Conservation (phyloP, 2,888 invertebrate species). For the Maniola hyperantus region DNA sequence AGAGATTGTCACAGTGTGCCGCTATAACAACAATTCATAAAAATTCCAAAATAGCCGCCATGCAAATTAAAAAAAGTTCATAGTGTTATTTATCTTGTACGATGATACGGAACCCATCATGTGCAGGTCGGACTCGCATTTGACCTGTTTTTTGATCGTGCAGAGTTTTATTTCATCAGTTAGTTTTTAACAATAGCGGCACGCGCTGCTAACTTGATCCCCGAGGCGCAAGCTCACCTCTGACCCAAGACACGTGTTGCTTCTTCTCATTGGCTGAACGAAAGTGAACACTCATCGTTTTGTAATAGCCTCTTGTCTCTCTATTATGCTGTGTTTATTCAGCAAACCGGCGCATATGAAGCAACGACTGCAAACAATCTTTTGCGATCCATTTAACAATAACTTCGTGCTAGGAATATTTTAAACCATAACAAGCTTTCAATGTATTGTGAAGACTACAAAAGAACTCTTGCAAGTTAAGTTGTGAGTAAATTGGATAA, state of each 20-base stretch:
- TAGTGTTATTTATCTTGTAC: no score
- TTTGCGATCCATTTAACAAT: slow-evolving; percentile 29
- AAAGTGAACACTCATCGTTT: slow-evolving; percentile 66
- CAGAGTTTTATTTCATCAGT: slow-evolving; percentile 50
- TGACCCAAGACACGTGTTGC: slow-evolving; percentile 74
- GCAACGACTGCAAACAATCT: slow-evolving; percentile 25
- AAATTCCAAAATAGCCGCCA: no score
- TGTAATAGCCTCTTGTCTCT: slow-evolving; percentile 53
- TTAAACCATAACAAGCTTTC: slow-evolving; percentile 10
- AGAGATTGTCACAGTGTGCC: no score
- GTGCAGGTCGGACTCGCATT: no score
- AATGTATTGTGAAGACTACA: slow-evolving; percentile 12
- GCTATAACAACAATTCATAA: no score
- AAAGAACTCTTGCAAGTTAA: background rate
- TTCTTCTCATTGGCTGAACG: slow-evolving; percentile 68
- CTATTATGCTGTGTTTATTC: slow-evolving; percentile 36
- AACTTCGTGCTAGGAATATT: slow-evolving; percentile 9
- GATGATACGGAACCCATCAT: no score
- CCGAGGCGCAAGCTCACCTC: slow-evolving; percentile 64
- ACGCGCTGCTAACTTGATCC: slow-evolving; percentile 52
- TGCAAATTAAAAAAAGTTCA: no score
- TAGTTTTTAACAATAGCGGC: slow-evolving; percentile 57
- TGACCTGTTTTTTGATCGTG: slow-evolving; percentile 16
- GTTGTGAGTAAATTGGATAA: slow-evolving; percentile 15
- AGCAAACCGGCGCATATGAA: slow-evolving; percentile 25